Conservation (phyloP, 1,140 invertebrate genomes). For the Diuraphis noxia region DNA sequence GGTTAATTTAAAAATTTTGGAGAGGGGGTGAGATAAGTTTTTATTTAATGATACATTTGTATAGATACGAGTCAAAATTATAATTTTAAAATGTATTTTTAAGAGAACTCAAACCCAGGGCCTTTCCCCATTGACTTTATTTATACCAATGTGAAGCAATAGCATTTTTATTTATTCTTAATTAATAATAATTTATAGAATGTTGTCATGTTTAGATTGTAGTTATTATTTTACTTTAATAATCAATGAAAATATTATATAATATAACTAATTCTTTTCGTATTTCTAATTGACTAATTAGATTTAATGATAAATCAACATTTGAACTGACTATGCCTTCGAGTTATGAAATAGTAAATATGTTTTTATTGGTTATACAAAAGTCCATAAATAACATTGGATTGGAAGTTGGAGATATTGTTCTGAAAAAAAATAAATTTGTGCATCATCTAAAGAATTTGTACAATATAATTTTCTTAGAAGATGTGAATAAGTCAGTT, state of each 20-base stretch:
- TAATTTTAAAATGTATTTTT: background rate
- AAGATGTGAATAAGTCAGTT: conserved; percentile 15
- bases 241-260: background rate
- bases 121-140: background rate
- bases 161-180: background rate
- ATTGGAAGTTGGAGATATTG: conserved; percentile 28
- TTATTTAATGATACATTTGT: background rate
- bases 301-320: conserved; percentile 21
- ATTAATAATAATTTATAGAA: background rate
- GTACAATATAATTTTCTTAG: conserved; percentile 40
- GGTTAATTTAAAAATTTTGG: background rate
- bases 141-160: background rate
- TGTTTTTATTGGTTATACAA: conserved; percentile 36
- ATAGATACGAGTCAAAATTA: background rate
- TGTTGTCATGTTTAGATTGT: background rate
- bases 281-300: conserved; percentile 16
- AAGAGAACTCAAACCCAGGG: background rate
- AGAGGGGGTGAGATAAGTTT: background rate
- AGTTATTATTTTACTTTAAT: background rate
- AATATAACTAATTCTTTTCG: background rate
- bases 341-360: conserved; percentile 33
- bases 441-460: conserved; percentile 40
- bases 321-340: conserved; percentile 12
- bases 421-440: conserved; percentile 46
- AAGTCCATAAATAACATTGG: conserved; percentile 20